Percentiles rank a stretch among this genome's conserved stretches.
Evolutionary conservation across 2,888 invertebrate genomes (phyloP).

Genomic region (Orthosia gracilis): DNA sequence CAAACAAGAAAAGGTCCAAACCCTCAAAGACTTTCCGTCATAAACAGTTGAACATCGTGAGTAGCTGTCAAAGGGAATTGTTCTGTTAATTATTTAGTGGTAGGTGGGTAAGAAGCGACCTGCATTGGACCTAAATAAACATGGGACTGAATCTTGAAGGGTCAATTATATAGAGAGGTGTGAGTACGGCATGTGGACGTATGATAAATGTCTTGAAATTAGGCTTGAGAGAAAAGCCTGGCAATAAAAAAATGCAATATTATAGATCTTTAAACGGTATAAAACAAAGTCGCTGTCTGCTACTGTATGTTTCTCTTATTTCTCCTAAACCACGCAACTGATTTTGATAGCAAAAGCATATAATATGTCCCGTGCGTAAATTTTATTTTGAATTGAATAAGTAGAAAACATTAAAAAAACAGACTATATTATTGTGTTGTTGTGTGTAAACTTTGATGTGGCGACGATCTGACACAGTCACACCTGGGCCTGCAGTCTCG

Average conservation of each 20-base stretch:
- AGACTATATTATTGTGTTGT: too few relatives aligned
- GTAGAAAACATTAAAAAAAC: too few relatives aligned
- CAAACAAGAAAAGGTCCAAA: slow-evolving; percentile 21
- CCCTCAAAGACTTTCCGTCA: slow-evolving; percentile 2
- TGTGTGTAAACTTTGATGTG: too few relatives aligned
- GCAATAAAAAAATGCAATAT: background rate
- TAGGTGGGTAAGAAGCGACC: slow-evolving; percentile 35
- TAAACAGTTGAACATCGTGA: slow-evolving; percentile 33
- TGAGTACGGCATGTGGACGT: slow-evolving; percentile 4
- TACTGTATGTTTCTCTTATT: too few relatives aligned
- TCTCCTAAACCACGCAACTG: too few relatives aligned
- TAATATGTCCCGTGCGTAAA: too few relatives aligned
- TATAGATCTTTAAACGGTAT: too few relatives aligned
- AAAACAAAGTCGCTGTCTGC: too few relatives aligned
- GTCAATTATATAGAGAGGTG: slow-evolving; percentile 21
- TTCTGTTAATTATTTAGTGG: slow-evolving; percentile 56
- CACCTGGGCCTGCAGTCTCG: too few relatives aligned
- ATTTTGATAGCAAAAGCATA: too few relatives aligned
- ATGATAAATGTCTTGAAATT: slow-evolving; percentile 21
- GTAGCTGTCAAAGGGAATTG: slow-evolving; percentile 49
- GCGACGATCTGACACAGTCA: too few relatives aligned
- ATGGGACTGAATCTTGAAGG: slow-evolving; percentile 26
- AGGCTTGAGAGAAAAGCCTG: background rate
- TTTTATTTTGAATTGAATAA: too few relatives aligned
- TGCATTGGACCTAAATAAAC: slow-evolving; percentile 59